Percentiles rank a stretch among this genome's conserved stretches.
Evolutionary conservation across 2,888 invertebrate species (phyloP).

Genomic region (Hyalella azteca): DNA sequence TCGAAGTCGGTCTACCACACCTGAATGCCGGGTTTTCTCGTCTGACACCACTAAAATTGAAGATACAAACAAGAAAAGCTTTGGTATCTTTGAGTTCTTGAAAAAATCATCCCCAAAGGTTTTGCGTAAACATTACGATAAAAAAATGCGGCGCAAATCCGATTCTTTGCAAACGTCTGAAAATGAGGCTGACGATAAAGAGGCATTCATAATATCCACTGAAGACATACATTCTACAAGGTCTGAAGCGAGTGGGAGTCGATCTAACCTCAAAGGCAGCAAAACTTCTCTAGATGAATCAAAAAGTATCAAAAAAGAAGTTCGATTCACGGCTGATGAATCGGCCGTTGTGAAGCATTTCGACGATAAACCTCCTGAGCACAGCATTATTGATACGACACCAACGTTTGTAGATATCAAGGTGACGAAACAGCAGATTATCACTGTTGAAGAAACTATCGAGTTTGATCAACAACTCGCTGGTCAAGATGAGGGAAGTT

Average conservation of each 20-base stretch:
- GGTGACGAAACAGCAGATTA: conserved; percentile 1
- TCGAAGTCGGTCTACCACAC: conserved; percentile 40
- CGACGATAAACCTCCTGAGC: conserved; percentile 11
- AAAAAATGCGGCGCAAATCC: conserved; percentile 47
- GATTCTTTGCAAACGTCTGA: conserved; percentile 47
- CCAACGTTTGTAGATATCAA: not conserved
- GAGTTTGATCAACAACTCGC: not conserved
- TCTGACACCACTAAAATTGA: conserved; percentile 43
- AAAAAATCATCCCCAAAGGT: conserved; percentile 56
- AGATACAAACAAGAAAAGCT: conserved; percentile 47
- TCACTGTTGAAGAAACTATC: not conserved
- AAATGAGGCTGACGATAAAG: conserved; percentile 45
- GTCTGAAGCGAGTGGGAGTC: conserved; percentile 36
- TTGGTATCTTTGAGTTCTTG: conserved; percentile 51
- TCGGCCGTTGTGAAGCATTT: not conserved
- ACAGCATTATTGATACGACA: not conserved
- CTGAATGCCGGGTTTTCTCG: conserved; percentile 39
- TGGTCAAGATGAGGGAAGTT: no score
- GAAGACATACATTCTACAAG: not conserved
- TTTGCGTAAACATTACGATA: conserved; percentile 48
- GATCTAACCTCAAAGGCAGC: conserved; percentile 51
- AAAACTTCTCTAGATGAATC: conserved; percentile 36
- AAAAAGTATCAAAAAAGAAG: conserved; percentile 53
- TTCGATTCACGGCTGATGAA: conserved; percentile 48
- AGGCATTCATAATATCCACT: not conserved